These are phyloP conservation scores for Cynoglossus semilaevis DNA, from an alignment of 2,113 vertebrate species.

Conservation along the genomic window DNA sequence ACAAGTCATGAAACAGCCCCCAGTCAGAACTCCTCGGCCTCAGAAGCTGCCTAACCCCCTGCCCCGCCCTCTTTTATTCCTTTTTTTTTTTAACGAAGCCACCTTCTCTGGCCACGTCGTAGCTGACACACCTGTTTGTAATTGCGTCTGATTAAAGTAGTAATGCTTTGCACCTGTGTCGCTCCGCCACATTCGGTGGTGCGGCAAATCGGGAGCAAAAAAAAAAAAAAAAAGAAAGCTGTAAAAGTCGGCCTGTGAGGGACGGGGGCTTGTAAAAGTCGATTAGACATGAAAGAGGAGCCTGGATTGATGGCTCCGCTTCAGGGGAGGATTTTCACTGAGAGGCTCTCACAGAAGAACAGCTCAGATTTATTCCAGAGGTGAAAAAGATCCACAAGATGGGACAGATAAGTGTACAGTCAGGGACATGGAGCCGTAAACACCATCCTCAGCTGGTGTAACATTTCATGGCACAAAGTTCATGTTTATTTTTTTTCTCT, in stretches of 20 bases:
- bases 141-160: slow-evolving; percentile 48
- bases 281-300: slow-evolving; percentile 66
- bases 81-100: slow-evolving; percentile 10
- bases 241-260: slow-evolving; percentile 46
- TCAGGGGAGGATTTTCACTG: slow-evolving; percentile 42
- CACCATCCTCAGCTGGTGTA: slow-evolving; percentile 21
- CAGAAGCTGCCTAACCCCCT: slow-evolving; percentile 3
- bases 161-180: slow-evolving; percentile 65
- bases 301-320: slow-evolving; percentile 42
- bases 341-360: slow-evolving; percentile 36
- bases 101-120: slow-evolving; percentile 23
- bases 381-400: slow-evolving; percentile 42
- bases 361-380: slow-evolving; percentile 55
- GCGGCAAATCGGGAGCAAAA: slow-evolving; percentile 45
- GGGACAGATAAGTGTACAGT: slow-evolving; percentile 56
- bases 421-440: slow-evolving; percentile 49
- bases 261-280: slow-evolving; percentile 56
- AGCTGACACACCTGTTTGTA: slow-evolving; percentile 62
- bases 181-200: slow-evolving; percentile 26
- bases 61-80: too few relatives aligned
- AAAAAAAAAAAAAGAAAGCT: background rate
- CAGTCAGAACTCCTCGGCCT: slow-evolving; percentile 7
- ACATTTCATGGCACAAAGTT: slow-evolving; percentile 32
- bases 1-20: slow-evolving; percentile 12
- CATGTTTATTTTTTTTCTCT: slow-evolving; percentile 36